Evolutionary conservation across 2,888 invertebrate genomes (phyloP), one percentile per base, ranked within the genome.

Genomic region (Antheraea yamamai): DNA sequence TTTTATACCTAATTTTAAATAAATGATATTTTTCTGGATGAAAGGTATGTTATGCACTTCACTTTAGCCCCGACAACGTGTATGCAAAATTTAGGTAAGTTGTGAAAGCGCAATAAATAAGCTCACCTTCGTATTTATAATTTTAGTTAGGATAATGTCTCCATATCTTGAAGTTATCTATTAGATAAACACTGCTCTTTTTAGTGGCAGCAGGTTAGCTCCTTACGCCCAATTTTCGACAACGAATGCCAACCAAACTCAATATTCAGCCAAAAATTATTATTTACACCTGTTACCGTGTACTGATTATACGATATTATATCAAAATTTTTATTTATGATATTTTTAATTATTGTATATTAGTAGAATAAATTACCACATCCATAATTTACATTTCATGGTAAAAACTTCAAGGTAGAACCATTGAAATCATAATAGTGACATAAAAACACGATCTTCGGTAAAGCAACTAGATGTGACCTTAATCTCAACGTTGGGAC

Each of bases 381-480:
- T 89, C 89, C 81, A 86, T 26, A 12, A 51, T 4, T 16, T 39
- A 74, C 75, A 26, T 61, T 77, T 75, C 72, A 61, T 61, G 26
- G 7, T 66, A 47, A 20, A 35, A 70, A 39, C 39, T 70, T 84
- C 76, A 23, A 76, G 61, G 78, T 80, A 80, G 80, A 82, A 81
- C 86, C 88, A 88, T 92, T 92, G 91, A 91, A 92, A 92, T 91
- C 87, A 91, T 92, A 91, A 91, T 91, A 88, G 89, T 86, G 84
- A 79, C 82, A 86, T 89, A 92, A 93, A 93, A 92, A 89, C 90
- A 89, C 87, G 90, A 90, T 90, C 92, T 90, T 90, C 84, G 87
- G 89, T 91, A 91, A 91, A 91, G 88, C 86, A 82, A 87, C 88
- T 88, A 85, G 88, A 86, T 87, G 83, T 86, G 93, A 92, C 92